phyloP scores from a whole-genome alignment of 1,140 invertebrate genomes.

The Glomeris maerens region DNA sequence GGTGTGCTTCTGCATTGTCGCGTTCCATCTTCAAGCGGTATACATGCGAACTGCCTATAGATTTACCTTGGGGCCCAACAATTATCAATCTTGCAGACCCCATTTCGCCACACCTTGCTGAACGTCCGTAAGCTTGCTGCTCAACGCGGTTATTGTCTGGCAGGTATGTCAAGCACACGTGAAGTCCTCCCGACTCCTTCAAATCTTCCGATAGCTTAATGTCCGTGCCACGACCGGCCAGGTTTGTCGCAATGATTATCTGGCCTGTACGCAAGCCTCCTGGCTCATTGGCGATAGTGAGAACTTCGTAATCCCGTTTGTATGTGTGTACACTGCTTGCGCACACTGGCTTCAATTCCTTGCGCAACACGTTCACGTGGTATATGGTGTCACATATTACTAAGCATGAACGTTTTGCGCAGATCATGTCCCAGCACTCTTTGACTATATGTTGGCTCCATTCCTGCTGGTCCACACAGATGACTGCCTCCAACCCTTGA shows the following conservation, averaged over 20 bases:
- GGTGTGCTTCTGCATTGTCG: too few species aligned
- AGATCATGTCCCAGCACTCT: too few species aligned
- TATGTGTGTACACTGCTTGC: constrained; percentile 14
- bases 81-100: too few species aligned
- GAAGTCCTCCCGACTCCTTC: constrained; percentile 25
- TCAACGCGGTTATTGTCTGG: constrained; percentile 27
- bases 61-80: too few species aligned
- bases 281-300: constrained; percentile 9
- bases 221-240: constrained; percentile 31
- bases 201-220: constrained; percentile 25
- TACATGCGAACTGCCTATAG: too few species aligned
- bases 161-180: constrained; percentile 28
- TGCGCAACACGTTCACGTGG: constrained; percentile 15
- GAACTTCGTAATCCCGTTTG: constrained; percentile 18
- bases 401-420: constrained; percentile 18
- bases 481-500: constrained; percentile 14
- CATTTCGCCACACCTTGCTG: constrained; percentile 26
- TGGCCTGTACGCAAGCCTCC: constrained; percentile 10
- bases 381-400: constrained; percentile 26
- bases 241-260: constrained; percentile 31
- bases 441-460: constrained; percentile 15
- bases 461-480: constrained; percentile 12
- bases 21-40: too few species aligned
- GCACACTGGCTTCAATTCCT: constrained; percentile 4
- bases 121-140: constrained; percentile 29